These are phyloP conservation scores for Nycteola revayana DNA, from an alignment of 2,888 invertebrate species.

Conservation along the genomic window DNA sequence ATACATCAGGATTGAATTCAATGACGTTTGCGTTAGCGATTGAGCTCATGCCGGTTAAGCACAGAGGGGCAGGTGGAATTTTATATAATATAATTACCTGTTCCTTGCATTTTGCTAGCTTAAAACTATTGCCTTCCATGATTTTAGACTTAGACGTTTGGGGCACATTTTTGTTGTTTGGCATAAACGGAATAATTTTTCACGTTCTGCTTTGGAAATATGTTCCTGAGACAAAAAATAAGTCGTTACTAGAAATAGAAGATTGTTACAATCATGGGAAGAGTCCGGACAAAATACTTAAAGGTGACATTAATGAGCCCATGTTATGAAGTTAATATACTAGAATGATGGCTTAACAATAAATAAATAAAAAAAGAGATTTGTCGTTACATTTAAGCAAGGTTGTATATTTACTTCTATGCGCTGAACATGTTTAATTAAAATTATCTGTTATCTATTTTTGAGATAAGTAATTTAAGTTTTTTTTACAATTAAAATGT, in stretches of 20 bases:
- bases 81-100: constrained; percentile 21
- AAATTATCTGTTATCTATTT: no score
- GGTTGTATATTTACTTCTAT: no score
- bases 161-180: constrained; percentile 17
- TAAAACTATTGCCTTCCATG: constrained; percentile 20
- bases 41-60: constrained; percentile 31
- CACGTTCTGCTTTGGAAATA: constrained; percentile 21
- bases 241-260: constrained; percentile 16
- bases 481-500: no score
- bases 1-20: constrained; percentile 14
- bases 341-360: no score
- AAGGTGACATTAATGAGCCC: no score
- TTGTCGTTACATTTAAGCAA: no score
- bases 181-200: constrained; percentile 1
- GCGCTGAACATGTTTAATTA: no score
- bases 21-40: constrained; percentile 17
- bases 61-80: constrained; percentile 24
- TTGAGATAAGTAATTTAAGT: no score
- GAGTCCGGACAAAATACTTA: no score
- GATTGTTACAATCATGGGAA: constrained; percentile 17
- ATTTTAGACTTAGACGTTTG: constrained; percentile 13
- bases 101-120: constrained; percentile 10
- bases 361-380: no score
- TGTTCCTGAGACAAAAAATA: constrained; percentile 27
- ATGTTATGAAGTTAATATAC: no score